These are phyloP conservation scores for Sarcophaga peregrina DNA, from an alignment of 1,140 invertebrate genomes.

Conservation along the genomic window DNA sequence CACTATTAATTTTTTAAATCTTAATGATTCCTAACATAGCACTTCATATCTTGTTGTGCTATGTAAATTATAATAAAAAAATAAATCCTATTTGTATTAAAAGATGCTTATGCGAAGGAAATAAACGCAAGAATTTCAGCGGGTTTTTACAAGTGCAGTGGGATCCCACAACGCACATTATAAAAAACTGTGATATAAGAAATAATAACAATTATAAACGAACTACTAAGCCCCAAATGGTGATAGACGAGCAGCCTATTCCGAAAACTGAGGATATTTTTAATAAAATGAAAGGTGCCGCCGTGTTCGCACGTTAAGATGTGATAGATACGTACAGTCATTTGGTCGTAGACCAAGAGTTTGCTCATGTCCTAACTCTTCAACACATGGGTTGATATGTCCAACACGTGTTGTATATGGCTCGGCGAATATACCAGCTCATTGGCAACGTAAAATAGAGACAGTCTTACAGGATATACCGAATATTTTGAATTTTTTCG, in stretches of 20 bases:
- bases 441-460: slow-evolving; percentile 50
- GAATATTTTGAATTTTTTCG: slow-evolving; percentile 32
- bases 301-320: slow-evolving; percentile 23
- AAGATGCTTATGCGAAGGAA: slow-evolving; percentile 15
- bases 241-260: slow-evolving; percentile 55
- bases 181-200: not conserved
- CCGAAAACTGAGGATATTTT: slow-evolving; percentile 50
- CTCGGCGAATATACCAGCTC: slow-evolving; percentile 46
- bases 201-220: slow-evolving; percentile 49
- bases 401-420: slow-evolving; percentile 48
- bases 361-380: slow-evolving; percentile 45
- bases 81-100: slow-evolving; percentile 3
- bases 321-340: slow-evolving; percentile 23
- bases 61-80: too few species aligned
- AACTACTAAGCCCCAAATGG: slow-evolving; percentile 51
- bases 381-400: slow-evolving; percentile 54
- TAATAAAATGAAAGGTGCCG: slow-evolving; percentile 46
- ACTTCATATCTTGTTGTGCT: too few species aligned
- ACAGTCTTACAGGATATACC: slow-evolving; percentile 43
- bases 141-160: not conserved
- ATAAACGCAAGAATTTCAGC: not conserved
- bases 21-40: too few species aligned
- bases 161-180: not conserved
- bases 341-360: slow-evolving; percentile 36
- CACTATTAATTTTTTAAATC: too few species aligned